A percentile compares a stretch with the other conserved stretches of the same genome.
phyloP scores from a whole-genome alignment of 1,140 invertebrate species.

The Nomia melanderi region DNA sequence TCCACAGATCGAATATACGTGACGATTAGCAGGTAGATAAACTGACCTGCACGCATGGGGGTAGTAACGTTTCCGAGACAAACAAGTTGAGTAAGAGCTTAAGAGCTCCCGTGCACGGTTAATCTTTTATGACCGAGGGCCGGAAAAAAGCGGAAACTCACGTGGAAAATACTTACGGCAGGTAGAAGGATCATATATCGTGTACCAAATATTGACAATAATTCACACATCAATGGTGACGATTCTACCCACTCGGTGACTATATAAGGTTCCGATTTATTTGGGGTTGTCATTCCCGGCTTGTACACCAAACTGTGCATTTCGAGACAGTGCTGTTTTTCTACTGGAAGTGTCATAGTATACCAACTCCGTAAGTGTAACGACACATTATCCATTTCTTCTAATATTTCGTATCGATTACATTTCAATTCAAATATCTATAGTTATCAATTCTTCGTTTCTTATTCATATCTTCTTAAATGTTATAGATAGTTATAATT shows the following conservation, averaged over 20 bases:
- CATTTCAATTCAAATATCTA: too few species aligned
- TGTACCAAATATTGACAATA: not conserved
- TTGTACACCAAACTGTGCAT: not conserved
- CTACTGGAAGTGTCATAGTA: too few species aligned
- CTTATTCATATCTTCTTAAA: too few species aligned
- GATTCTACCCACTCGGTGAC: not conserved
- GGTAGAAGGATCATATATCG: not conserved
- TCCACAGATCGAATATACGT: not conserved
- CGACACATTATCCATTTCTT: too few species aligned
- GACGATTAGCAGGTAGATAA: not conserved
- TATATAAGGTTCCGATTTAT: conserved; percentile 12
- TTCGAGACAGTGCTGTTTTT: not conserved
- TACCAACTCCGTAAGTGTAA: not conserved
- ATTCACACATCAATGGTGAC: not conserved
- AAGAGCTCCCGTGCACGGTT: not conserved
- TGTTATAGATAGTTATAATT: too few species aligned
- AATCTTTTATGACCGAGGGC: not conserved
- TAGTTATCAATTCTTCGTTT: too few species aligned
- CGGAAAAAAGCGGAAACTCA: too few species aligned
- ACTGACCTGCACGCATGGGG: not conserved
- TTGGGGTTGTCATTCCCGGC: not conserved
- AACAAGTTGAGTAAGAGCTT: not conserved
- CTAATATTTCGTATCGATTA: too few species aligned
- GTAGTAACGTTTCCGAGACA: not conserved
- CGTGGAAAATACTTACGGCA: not conserved